Base-by-base conservation (phyloP, 1,140 invertebrate species). In the Chymomyza costata region DNA sequence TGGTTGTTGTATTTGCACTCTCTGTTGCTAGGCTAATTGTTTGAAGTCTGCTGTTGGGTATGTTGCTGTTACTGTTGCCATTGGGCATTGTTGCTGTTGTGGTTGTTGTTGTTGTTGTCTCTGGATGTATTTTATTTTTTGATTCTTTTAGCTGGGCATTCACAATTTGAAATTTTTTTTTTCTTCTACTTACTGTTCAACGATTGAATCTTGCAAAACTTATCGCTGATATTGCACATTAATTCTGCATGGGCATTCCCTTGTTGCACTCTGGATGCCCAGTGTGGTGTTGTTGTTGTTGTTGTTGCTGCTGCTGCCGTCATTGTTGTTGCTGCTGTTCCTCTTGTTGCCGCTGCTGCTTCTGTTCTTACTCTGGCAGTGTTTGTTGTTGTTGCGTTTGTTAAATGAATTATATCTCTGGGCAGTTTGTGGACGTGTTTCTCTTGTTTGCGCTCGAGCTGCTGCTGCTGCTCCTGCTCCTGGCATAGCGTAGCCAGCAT, bases 171-270 rank as follows among this genome's bases (percentile, higher is more conserved):
- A n/a, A n/a, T n/a, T n/a, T n/a, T n/a, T n/a, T n/a, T n/a, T n/a
- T 62, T 54, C 49, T 5, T 25, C 8, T 78, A 65, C 70, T 76
- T 76, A 76, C 70, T 71, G 57, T 76, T 76, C 48, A 61, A 61
- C 65, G 54, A 7, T 6, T 52, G 40, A 50, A 43, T 58, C 40
- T 51, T 31, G 47, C 47, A 51, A 6, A 47, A 43, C 18, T 37
- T 47, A 21, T 30, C 14, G 40, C 13, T 41, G 53, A 34, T 21
- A 39, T n/a, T 13, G 7, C 17, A 10, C n/a, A n/a, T n/a, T n/a
- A n/a, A n/a, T n/a, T n/a, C n/a, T n/a, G n/a, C n/a, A n/a, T n/a
- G n/a, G n/a, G n/a, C n/a, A n/a, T n/a, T n/a, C n/a, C n/a, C n/a
- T n/a, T n/a, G n/a, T n/a, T n/a, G n/a, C n/a, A n/a, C n/a, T n/a